These are phyloP conservation scores for Erannis defoliaria DNA, from an alignment of 2,888 invertebrate species.

Conservation along the genomic window DNA sequence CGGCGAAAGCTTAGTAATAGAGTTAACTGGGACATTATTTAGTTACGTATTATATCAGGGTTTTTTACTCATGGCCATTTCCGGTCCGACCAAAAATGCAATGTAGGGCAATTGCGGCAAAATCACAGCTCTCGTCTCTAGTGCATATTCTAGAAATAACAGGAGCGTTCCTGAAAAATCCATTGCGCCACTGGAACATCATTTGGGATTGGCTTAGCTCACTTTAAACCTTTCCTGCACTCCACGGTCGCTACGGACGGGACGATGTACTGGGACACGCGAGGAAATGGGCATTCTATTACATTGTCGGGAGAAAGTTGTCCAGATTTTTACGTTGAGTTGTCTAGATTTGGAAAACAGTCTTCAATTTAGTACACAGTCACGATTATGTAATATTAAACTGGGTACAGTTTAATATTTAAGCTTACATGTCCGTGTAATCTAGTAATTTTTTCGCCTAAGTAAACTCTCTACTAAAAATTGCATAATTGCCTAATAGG, in stretches of 20 bases:
- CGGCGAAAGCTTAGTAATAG: too few relatives aligned
- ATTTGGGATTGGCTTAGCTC: slow-evolving; percentile 68
- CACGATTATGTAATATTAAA: too few relatives aligned
- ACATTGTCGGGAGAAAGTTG: slow-evolving; percentile 5
- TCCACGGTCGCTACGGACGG: slow-evolving; percentile 40
- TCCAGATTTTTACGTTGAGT: neutral
- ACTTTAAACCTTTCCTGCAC: slow-evolving; percentile 53
- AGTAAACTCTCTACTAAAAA: too few relatives aligned
- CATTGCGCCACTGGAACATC: slow-evolving; percentile 55
- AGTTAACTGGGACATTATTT: too few relatives aligned
- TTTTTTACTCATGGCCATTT: neutral
- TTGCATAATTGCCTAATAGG: too few relatives aligned
- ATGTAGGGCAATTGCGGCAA: neutral
- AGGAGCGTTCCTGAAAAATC: slow-evolving; percentile 51
- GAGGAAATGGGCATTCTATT: slow-evolving; percentile 12
- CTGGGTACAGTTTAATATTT: neutral
- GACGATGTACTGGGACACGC: slow-evolving; percentile 22
- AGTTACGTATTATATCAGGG: too few relatives aligned
- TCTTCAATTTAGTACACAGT: neutral
- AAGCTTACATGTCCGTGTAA: too few relatives aligned
- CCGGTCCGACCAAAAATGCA: neutral
- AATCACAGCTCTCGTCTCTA: slow-evolving; percentile 10
- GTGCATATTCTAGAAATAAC: slow-evolving; percentile 41
- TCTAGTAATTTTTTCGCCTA: too few relatives aligned
- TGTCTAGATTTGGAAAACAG: neutral